Base-by-base conservation (phyloP, 2,113 vertebrate genomes). In the Tapirus terrestris region DNA sequence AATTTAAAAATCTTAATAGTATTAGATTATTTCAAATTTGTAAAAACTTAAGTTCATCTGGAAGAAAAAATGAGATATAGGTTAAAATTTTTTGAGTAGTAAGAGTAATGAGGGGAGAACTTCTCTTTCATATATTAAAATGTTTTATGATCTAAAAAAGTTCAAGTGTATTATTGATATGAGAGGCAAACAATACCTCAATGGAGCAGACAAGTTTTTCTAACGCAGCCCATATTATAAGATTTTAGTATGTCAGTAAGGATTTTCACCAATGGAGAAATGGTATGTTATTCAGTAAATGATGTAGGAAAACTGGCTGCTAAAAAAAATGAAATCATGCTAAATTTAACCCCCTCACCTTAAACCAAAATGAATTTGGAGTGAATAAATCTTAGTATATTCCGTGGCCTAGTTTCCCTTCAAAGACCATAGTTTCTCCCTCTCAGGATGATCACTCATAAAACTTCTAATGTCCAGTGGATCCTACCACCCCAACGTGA, bases 1-100 rank as follows among this genome's bases (percentile, higher is more conserved):
- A 81, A 60, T 61, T 88, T 23, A 91, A 91, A 96, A 81, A 29
- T 73, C 21, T 45, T 91, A 27, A 56, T 81, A 92, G 29, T 53
- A 51, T 89, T 81, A 60, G 20, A 72, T 70, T 96, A 23, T 86
- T 73, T 88, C 23, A 80, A 79, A 72, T 73, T 65, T 83, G n/a
- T 61, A 45, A 94, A 76, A 90, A 86, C 20, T 36, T 77, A 83
- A 36, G 10, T 88, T 88, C 79, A 81, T 56, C n/a, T 48, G 45
- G 36, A 77, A 90, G 36, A 81, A 75, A 27, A 84, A 91, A 53
- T 84, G 33, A 93, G 39, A 95, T 86, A 67, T 67, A 73, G 4
- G 9, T 48, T 75, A 92, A 80, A 61, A 5, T 65, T 89, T 31
- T 56, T 58, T 85, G 29, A 75, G 25, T 33, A 58, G 31, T 68